phyloP scores from a whole-genome alignment of 1,140 invertebrate genomes.

The Drosophila leontia region DNA sequence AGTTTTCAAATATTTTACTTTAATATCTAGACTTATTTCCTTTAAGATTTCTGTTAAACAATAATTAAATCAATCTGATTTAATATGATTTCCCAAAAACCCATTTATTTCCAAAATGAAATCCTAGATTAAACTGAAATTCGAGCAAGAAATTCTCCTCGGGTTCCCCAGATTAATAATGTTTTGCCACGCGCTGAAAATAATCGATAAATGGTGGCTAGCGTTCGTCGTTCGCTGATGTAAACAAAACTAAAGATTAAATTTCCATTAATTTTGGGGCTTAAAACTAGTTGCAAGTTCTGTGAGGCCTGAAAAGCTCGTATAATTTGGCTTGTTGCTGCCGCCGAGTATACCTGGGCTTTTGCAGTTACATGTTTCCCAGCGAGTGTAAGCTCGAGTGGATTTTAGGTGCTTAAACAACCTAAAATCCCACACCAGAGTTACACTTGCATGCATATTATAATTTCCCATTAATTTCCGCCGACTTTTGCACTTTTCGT shows the following conservation, averaged over 20 bases:
- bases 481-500: conserved; percentile 67
- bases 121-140: neutral
- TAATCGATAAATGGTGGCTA: conserved; percentile 10
- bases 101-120: neutral
- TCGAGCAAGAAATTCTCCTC: neutral
- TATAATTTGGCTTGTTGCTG: conserved; percentile 25
- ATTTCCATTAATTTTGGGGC: conserved; percentile 27
- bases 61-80: neutral
- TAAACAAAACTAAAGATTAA: conserved; percentile 19
- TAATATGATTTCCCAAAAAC: neutral
- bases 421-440: neutral
- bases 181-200: conserved; percentile 1
- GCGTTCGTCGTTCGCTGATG: neutral
- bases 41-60: neutral
- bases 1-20: neutral
- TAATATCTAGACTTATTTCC: neutral
- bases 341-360: conserved; percentile 7
- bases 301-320: neutral
- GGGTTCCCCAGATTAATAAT: conserved; percentile 1
- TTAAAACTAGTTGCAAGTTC: conserved; percentile 10
- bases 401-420: conserved; percentile 12
- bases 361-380: conserved; percentile 17
- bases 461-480: conserved; percentile 75
- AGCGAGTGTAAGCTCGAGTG: neutral
- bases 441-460: conserved; percentile 38